Base-by-base conservation (phyloP, 1,140 invertebrate genomes). In the Acyrthosiphon pisum region DNA sequence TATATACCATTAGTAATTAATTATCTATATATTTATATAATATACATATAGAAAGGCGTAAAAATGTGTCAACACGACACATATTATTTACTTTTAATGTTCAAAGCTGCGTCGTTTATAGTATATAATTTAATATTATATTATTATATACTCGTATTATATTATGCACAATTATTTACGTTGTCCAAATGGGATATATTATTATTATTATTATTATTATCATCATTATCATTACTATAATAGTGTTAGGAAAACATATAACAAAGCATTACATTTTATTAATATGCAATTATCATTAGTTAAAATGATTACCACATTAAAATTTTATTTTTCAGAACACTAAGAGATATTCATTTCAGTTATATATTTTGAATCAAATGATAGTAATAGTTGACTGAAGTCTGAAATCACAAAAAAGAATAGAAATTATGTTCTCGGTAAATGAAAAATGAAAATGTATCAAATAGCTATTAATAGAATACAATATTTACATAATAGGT, bases 251-350 rank as follows among this genome's bases (percentile, higher is more conserved):
- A 90, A 89, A 90, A 90, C 23, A 90, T 44, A 53, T 18, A 44
- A 37, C 23, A 90, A 56, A 37, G 20, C 35, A 44, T 90, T 68
- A 68, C 60, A 30, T 90, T 90, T 90, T 68, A 60, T 44, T 44
- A 90, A 68, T 90, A 90, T 18, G 20, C 89, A 68, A 90, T 60
- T 90, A 90, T 90, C 53, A 90, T 90, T 90, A 90, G 89, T 60
- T 90, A 44, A 37, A 90, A 90, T 68, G 26, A 68, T 44, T 90
- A 90, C 53, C 53, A 90, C 53, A n/a, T n/a, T n/a, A n/a, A n/a
- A n/a, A n/a, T n/a, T n/a, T n/a, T n/a, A n/a, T n/a, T n/a, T n/a
- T n/a, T n/a, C n/a, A n/a, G n/a, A n/a, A n/a, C n/a, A n/a, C n/a
- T n/a, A n/a, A n/a, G n/a, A n/a, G n/a, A n/a, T n/a, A n/a, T n/a